These are phyloP conservation scores for Urechis unicinctus DNA, from an alignment of 2,888 invertebrate species.

Conservation along the genomic window DNA sequence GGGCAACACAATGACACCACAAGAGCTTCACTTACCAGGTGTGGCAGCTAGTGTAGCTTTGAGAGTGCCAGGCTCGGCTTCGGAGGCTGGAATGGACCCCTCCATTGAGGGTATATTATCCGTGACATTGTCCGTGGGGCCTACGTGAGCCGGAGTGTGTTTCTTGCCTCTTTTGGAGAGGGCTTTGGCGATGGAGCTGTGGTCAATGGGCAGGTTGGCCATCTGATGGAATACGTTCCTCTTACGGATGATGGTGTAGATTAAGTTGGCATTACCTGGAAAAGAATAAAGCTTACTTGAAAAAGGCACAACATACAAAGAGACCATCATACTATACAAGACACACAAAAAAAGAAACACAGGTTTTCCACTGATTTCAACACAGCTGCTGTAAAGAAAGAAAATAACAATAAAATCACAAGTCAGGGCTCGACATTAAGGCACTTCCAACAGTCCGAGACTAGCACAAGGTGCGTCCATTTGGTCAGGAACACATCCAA, in stretches of 20 bases:
- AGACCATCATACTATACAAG: no score
- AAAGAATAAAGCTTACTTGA: slow-evolving; percentile 2
- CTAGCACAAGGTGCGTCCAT: no score
- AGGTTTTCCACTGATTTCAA: no score
- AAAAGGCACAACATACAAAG: no score
- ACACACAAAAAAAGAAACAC: no score
- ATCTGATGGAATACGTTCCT: slow-evolving; percentile 95
- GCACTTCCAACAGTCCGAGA: no score
- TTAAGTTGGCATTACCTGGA: slow-evolving; percentile 90
- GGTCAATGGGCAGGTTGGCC: slow-evolving; percentile 94
- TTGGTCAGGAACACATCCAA: no score
- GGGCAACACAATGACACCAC: no score
- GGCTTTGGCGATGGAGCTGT: slow-evolving; percentile 76
- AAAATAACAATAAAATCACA: no score
- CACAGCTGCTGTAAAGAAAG: no score
- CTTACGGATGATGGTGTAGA: slow-evolving; percentile 97
- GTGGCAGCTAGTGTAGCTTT: slow-evolving; percentile 85
- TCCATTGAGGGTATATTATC: slow-evolving; percentile 40
- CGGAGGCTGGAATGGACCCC: slow-evolving; percentile 46
- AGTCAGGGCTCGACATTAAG: no score
- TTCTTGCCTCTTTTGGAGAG: slow-evolving; percentile 47
- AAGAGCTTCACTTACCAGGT: slow-evolving; percentile 71
- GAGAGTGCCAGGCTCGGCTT: slow-evolving; percentile 65
- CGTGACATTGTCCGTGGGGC: neutral
- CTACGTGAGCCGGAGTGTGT: neutral